Conservation (phyloP, 2,888 invertebrate species). For the Argynnis bischoffii region DNA sequence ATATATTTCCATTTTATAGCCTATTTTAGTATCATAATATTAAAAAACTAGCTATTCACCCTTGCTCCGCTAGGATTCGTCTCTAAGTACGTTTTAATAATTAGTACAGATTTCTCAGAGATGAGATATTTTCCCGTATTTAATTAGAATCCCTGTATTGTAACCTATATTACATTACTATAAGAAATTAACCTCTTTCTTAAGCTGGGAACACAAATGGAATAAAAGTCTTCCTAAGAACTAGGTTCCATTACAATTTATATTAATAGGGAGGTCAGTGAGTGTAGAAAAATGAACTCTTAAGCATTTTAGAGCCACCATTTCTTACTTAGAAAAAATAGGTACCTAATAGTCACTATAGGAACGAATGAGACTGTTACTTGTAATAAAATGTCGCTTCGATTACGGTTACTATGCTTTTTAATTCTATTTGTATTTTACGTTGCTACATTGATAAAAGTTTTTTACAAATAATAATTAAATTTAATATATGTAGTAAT, state of each 20-base stretch:
- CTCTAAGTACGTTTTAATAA: too few relatives aligned
- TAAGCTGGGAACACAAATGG: constrained; percentile 23
- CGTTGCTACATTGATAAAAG: too few relatives aligned
- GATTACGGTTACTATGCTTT: too few relatives aligned
- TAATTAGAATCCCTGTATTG: constrained; percentile 3
- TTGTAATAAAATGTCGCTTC: neutral
- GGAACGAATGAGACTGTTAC: constrained; percentile 5
- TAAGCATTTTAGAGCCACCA: constrained; percentile 35
- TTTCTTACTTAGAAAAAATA: constrained; percentile 33
- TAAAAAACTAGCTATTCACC: too few relatives aligned
- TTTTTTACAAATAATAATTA: too few relatives aligned
- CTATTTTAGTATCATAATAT: too few relatives aligned
- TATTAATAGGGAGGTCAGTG: constrained; percentile 32
- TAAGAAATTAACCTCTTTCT: constrained; percentile 6
- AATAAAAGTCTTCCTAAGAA: constrained; percentile 23
- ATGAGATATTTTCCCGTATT: neutral
- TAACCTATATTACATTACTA: constrained; percentile 1
- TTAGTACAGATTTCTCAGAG: too few relatives aligned
- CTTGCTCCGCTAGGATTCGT: too few relatives aligned
- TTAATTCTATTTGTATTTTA: too few relatives aligned
- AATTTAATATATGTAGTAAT: too few relatives aligned
- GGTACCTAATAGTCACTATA: constrained; percentile 30
- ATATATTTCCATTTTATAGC: too few relatives aligned
- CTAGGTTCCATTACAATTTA: constrained; percentile 30
- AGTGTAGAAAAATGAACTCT: constrained; percentile 37